phyloP scores from a whole-genome alignment of 1,140 invertebrate genomes.

The Drosophila equinoxialis region DNA sequence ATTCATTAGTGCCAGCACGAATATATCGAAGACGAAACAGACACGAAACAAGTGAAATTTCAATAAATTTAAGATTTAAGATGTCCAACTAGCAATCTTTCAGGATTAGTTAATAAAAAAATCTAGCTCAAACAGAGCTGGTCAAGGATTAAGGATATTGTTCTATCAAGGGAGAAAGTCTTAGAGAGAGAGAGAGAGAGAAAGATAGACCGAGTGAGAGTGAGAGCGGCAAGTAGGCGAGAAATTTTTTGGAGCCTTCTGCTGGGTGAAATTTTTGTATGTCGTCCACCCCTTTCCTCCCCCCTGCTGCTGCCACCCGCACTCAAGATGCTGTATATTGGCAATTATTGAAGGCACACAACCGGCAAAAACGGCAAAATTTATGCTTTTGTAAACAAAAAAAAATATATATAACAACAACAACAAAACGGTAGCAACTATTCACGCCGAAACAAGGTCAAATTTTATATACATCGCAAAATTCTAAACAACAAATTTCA shows the following conservation, averaged over 20 bases:
- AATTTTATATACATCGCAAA: conserved; percentile 38
- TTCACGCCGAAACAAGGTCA: conserved; percentile 38
- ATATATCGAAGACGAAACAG: conserved; percentile 11
- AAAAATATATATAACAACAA: neutral
- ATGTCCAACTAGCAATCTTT: neutral
- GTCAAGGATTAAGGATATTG: neutral
- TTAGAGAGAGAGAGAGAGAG: neutral
- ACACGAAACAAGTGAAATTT: conserved; percentile 49
- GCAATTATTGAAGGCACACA: conserved; percentile 57
- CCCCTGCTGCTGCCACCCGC: conserved; percentile 20
- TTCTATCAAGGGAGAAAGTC: neutral
- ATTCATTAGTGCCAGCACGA: neutral
- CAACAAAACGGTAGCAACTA: conserved; percentile 38
- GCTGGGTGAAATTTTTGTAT: conserved; percentile 25
- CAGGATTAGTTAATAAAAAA: neutral
- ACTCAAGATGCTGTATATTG: conserved; percentile 72
- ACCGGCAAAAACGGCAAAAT: conserved; percentile 53
- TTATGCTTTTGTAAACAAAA: conserved; percentile 71
- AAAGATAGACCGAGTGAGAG: neutral
- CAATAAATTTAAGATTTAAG: conserved; percentile 7
- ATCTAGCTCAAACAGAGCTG: neutral
- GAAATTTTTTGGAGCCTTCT: conserved; percentile 42
- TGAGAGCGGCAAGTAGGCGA: conserved; percentile 30
- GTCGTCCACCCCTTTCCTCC: conserved; percentile 29
- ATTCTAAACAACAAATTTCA: conserved; percentile 22